Conservation (phyloP, 1,140 invertebrate species). For the Panulirus ornatus region DNA sequence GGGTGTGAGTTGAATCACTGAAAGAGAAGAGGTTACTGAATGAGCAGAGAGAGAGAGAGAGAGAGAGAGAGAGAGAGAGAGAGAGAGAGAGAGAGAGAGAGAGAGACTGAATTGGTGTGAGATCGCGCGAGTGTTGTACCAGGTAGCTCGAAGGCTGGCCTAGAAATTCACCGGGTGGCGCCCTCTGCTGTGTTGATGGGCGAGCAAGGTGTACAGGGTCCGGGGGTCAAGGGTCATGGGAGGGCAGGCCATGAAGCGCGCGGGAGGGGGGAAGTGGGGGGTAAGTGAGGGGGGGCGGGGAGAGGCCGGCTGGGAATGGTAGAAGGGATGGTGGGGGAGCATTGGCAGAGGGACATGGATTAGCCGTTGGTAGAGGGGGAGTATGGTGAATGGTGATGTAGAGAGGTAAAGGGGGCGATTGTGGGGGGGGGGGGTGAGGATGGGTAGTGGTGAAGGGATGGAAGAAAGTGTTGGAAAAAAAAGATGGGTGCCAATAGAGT, state of each 20-base stretch:
- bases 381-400: not conserved
- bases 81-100: conserved; percentile 34
- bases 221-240: not conserved
- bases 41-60: conserved; percentile 12
- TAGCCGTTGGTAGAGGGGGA: not conserved
- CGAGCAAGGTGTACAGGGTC: not conserved
- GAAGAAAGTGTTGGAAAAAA: not conserved
- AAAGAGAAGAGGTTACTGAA: not conserved
- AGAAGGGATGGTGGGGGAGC: not conserved
- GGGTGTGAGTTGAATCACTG: not conserved
- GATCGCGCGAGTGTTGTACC: not conserved
- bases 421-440: not conserved
- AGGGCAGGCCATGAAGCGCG: not conserved
- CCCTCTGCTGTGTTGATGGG: not conserved
- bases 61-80: conserved; percentile 43
- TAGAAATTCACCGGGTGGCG: not conserved
- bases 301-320: too few species aligned
- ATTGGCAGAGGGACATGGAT: not conserved
- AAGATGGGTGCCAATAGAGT: too few species aligned
- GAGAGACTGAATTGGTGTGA: too few species aligned
- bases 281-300: too few species aligned
- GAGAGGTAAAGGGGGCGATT: not conserved
- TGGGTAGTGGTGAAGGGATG: not conserved
- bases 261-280: not conserved
- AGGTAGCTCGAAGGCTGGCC: not conserved